Evolutionary conservation across 1,140 invertebrate genomes (phyloP), one percentile per base, ranked within the genome.

Genomic region (Branchinecta lynchi): DNA sequence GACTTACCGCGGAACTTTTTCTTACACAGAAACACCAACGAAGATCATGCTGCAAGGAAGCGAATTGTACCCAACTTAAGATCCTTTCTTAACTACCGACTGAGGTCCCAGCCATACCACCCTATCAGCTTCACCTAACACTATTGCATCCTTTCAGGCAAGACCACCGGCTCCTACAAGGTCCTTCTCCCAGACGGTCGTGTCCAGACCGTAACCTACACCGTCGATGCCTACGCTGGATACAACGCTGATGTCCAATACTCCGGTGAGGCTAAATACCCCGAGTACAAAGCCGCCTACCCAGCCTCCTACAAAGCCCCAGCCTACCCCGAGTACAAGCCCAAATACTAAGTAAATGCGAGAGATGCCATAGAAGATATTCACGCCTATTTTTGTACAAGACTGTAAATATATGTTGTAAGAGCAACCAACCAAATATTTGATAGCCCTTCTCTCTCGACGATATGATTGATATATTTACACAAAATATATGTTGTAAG

Each of bases 361-460:
- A 15, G 12, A 15, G 17, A 60, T 60, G 51, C 17, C 12, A 60
- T 60, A 60, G 12, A 60, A 60, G 17, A 15, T 60, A 15, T 60
- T 60, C 17, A 60, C 12, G 1, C 51, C 51, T 60, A 60, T 60
- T 60, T 60, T 60, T 60, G 51, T 60, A 60, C 51, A 60, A 60
- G 51, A 60, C 12, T 12, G 32, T 32, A 32, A 32, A 32, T 32
- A 32, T 32, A 32, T 32, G 32, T 32, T 32, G 32, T 32, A 32
- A 43, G 15, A 65, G 72, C 68, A 10, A 70, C n/a, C 15, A 69
- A 45, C 65, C 71, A 20, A 65, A 5, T 65, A 20, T 65, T 65
- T 15, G 60, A 65, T 1, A 5, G n/a, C 46, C 12, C 8, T 66
- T 21, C 66, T 45, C 66, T 44, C 66, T 8, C 5, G 5, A 32